Evolutionary conservation across 2,113 vertebrate species (phyloP).

Genomic region (Agelaius tricolor): DNA sequence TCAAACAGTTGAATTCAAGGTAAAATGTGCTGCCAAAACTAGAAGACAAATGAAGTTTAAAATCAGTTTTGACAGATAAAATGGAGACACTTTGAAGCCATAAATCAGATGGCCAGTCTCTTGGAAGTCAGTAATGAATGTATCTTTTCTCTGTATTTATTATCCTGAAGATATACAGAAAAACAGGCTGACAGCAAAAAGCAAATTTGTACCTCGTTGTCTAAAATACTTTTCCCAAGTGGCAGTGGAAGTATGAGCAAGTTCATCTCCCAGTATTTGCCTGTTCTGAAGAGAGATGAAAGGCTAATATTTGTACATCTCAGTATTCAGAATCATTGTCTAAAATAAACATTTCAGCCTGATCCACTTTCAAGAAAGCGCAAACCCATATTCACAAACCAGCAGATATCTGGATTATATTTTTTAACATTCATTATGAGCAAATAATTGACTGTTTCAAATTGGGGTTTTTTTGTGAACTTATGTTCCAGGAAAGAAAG

Average conservation of each 20-base stretch:
- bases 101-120: slow-evolving; percentile 84
- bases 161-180: slow-evolving; percentile 54
- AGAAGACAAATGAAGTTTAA: slow-evolving; percentile 88
- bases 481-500: not conserved
- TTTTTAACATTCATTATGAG: not conserved
- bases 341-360: slow-evolving; percentile 7
- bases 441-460: not conserved
- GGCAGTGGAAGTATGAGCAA: slow-evolving; percentile 2
- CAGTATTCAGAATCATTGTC: not conserved
- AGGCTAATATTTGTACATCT: slow-evolving; percentile 27
- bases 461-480: not conserved
- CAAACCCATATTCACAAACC: accelerated
- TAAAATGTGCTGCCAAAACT: slow-evolving; percentile 84
- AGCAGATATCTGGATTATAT: not conserved
- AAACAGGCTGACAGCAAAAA: slow-evolving; percentile 19
- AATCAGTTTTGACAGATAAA: slow-evolving; percentile 88
- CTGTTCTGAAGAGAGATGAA: slow-evolving; percentile 11
- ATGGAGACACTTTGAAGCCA: slow-evolving; percentile 83
- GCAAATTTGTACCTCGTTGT: not conserved
- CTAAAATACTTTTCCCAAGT: not conserved
- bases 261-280: slow-evolving; percentile 3
- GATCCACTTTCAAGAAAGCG: not conserved
- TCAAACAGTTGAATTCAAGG: slow-evolving; percentile 84
- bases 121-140: slow-evolving; percentile 84
- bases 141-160: slow-evolving; percentile 63